phyloP scores from a whole-genome alignment of 2,113 vertebrate genomes.

The Xyrauchen texanus region DNA sequence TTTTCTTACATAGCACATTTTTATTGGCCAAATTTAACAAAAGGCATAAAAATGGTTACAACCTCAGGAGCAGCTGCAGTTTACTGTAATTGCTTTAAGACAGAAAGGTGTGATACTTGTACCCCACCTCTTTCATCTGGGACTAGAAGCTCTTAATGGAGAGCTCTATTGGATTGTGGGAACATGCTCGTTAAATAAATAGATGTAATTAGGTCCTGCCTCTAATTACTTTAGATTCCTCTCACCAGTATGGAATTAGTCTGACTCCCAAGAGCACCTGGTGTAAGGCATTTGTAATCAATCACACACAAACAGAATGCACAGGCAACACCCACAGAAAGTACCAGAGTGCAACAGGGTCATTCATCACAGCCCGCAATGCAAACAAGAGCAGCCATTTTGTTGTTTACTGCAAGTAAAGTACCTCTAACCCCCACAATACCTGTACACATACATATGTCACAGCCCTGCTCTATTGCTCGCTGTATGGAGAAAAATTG shows the following conservation, averaged over 20 bases:
- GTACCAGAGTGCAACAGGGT: conserved; percentile 16
- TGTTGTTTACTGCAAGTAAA: conserved; percentile 35
- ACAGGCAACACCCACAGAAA: conserved; percentile 41
- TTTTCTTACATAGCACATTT: background rate
- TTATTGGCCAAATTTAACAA: background rate
- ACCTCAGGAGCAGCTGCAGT: background rate
- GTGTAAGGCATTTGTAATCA: conserved; percentile 68
- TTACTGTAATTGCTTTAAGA: conserved; percentile 22
- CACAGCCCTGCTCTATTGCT: background rate
- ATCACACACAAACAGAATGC: conserved; percentile 56
- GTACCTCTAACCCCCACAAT: conserved; percentile 12
- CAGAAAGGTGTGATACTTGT: conserved; percentile 15
- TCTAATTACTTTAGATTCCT: conserved; percentile 69
- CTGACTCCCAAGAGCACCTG: conserved; percentile 41
- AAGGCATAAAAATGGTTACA: background rate
- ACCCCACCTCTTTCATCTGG: conserved; percentile 43
- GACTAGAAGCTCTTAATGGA: conserved; percentile 46
- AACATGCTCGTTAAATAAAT: conserved; percentile 69
- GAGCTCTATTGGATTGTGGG: conserved; percentile 44
- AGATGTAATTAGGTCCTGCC: conserved; percentile 70
- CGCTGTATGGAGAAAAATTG: conserved; percentile 6
- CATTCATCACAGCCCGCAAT: conserved; percentile 45
- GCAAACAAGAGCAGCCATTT: conserved; percentile 33
- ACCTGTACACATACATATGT: background rate
- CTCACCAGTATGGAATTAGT: conserved; percentile 59